These are phyloP conservation scores for Dynastes maya DNA, from an alignment of 2,888 invertebrate genomes.

Conservation along the genomic window DNA sequence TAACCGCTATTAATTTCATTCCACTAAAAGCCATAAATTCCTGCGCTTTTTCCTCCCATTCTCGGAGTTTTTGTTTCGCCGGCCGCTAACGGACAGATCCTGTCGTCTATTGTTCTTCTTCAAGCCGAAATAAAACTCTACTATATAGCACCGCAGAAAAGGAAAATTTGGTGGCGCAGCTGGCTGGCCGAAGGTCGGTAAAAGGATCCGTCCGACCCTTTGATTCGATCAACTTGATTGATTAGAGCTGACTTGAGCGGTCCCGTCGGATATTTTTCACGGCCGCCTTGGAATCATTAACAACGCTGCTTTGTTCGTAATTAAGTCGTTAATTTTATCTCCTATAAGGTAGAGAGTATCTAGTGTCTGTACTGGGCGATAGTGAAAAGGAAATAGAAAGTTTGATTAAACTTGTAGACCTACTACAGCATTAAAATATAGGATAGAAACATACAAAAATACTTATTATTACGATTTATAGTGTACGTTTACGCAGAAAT, in stretches of 20 bases:
- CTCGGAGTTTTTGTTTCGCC: background rate
- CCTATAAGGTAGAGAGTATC: background rate
- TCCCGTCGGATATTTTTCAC: background rate
- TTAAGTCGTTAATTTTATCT: slow-evolving; percentile 22
- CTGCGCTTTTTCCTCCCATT: background rate
- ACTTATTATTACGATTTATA: no score
- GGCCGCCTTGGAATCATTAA: no score
- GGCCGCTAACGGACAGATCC: slow-evolving; percentile 2
- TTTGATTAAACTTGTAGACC: no score
- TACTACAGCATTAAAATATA: no score
- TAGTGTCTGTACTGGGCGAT: background rate
- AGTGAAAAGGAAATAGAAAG: no score
- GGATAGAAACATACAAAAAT: no score
- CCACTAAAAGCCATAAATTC: slow-evolving; percentile 1
- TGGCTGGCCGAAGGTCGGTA: background rate
- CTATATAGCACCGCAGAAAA: background rate
- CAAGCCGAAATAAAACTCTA: background rate
- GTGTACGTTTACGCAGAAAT: no score
- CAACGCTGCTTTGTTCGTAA: slow-evolving; percentile 7
- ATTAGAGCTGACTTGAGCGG: slow-evolving; percentile 14
- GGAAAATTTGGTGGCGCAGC: background rate
- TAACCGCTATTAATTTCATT: slow-evolving; percentile 3
- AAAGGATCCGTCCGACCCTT: slow-evolving; percentile 23
- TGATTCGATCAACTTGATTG: slow-evolving; percentile 31
- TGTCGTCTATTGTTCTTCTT: slow-evolving; percentile 4